Evolutionary conservation across 2,797 vertebrate genomes (phyloP), one percentile per base, ranked within the genome.

Genomic region (Arctocebus calabarensis): DNA sequence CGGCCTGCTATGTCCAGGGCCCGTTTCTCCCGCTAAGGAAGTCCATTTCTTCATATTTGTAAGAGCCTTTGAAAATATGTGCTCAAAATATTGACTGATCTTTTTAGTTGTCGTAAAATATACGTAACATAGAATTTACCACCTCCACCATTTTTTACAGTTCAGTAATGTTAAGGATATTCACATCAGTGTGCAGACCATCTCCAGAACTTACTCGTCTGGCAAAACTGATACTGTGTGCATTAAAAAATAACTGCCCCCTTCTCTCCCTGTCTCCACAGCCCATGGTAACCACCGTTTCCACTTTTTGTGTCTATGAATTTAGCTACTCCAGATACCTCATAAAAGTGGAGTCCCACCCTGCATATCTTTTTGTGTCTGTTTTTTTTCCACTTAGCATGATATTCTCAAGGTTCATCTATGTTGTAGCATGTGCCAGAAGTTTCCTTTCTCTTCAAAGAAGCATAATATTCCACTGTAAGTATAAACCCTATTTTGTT

Each of bases 1-100:
- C 59, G 68, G 32, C 32, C 17, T 48, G 3, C 34, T 7, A 32
- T 84, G 45, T 78, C 29, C 62, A 29, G 10, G 7, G 62, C 45
- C 55, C 84, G 62, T 71, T 55, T 23, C 25, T 25, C 43, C 22
- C 29, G 8, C 59, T 19, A 5, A 94, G 66, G 32, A 95, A 45
- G 59, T 62, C 85, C 12, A 71, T 79, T 73, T 87, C 43, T 86
- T 85, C 57, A 84, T 89, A 43, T 71, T 57, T 48, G 3, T 61
- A 74, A 62, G 48, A 29, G 32, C 19, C 57, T 81, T 85, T 73
- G 20, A 25, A 10, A 45, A 45, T 64, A 55, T 66, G 48, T 37
- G 2, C 40, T 68, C 19, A 78, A 88, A 37, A 84, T 23, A 68
- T 23, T 45, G 62, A 68, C 61, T 93, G 45, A 27, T 71, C 40